Conservation (phyloP, 2,113 vertebrate genomes). For the Larimichthys polyactis region DNA sequence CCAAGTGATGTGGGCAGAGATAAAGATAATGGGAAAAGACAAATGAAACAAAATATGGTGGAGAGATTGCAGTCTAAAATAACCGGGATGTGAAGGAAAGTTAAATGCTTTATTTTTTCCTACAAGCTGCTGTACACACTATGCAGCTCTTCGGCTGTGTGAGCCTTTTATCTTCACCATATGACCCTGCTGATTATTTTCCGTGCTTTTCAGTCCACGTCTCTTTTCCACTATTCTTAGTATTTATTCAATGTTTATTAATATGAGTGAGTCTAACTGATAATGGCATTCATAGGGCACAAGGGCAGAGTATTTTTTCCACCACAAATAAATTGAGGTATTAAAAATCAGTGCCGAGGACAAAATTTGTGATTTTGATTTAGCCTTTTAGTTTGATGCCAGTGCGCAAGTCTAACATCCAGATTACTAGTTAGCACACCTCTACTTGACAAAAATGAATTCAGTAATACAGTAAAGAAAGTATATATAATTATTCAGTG, state of each 20-base stretch:
- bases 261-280: slow-evolving; percentile 7
- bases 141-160: background rate
- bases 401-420: background rate
- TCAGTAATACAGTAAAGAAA: no score
- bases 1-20: slow-evolving; percentile 2
- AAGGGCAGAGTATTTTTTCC: slow-evolving; percentile 48
- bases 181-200: background rate
- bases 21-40: slow-evolving; percentile 43
- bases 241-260: background rate
- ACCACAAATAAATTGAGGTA: slow-evolving; percentile 33
- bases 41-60: slow-evolving; percentile 19
- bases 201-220: no score
- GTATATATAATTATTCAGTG: background rate
- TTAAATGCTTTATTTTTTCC: slow-evolving; percentile 9
- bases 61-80: slow-evolving; percentile 24
- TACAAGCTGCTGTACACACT: background rate
- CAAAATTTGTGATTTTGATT: slow-evolving; percentile 9
- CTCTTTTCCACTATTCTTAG: background rate
- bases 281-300: background rate
- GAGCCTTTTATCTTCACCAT: background rate
- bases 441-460: background rate
- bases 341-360: slow-evolving; percentile 30
- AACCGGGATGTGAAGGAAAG: slow-evolving; percentile 22
- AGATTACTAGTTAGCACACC: background rate
- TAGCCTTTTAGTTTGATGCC: slow-evolving; percentile 1